Percentiles rank a stretch among this genome's conserved stretches.
These are phyloP conservation scores for Cariama cristata DNA, from an alignment of 2,113 vertebrate genomes.

Conservation along the genomic window DNA sequence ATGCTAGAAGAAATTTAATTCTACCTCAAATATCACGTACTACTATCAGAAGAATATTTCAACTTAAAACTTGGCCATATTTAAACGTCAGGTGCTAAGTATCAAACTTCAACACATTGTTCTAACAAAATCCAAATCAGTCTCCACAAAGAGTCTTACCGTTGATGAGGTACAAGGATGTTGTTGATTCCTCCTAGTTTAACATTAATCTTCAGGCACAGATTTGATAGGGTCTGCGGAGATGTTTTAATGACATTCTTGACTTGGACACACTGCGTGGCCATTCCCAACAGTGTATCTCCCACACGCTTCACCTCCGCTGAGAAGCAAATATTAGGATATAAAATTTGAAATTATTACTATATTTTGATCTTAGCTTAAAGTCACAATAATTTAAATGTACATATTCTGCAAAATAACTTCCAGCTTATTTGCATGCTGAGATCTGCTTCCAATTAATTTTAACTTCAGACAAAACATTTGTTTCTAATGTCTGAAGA, in stretches of 20 bases:
- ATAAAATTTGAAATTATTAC: neutral
- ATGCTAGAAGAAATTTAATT: neutral
- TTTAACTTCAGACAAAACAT: neutral
- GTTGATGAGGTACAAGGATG: constrained; percentile 98
- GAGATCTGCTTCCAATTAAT: neutral
- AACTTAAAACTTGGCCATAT: neutral
- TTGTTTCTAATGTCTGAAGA: neutral
- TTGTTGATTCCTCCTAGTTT: constrained; percentile 99
- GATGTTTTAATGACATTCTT: constrained; percentile 99
- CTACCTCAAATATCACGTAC: neutral
- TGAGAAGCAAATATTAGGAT: constrained; percentile 58
- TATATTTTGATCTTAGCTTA: neutral
- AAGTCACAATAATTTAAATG: neutral
- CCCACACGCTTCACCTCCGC: constrained; percentile 98
- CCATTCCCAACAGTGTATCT: constrained; percentile 96
- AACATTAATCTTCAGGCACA: constrained; percentile 99
- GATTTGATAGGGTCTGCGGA: constrained; percentile 97
- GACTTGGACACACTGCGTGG: constrained; percentile 98
- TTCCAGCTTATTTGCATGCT: neutral
- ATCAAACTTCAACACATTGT: neutral
- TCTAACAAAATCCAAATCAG: neutral
- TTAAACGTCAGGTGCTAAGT: neutral
- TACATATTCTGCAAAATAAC: neutral
- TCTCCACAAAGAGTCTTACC: constrained; percentile 76
- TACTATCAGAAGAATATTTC: neutral